Percentiles rank a stretch among this genome's conserved stretches.
Conservation (phyloP, 2,113 vertebrate genomes). For the Rostratula benghalensis region DNA sequence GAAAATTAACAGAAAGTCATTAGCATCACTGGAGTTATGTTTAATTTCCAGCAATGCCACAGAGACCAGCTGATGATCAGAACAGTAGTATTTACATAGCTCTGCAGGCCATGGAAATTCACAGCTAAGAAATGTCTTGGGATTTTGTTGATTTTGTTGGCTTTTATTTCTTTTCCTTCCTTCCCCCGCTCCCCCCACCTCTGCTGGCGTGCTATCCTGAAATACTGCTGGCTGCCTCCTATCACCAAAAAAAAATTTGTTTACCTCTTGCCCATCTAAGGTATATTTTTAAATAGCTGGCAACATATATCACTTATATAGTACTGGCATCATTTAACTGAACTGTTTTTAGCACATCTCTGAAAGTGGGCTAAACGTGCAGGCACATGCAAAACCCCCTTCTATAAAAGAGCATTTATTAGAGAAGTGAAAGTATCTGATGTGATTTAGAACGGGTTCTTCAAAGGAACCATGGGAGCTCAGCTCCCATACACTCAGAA, state of each 20-base stretch:
- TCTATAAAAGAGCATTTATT: not conserved
- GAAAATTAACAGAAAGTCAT: conserved; percentile 24
- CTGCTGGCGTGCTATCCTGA: not conserved
- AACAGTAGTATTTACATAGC: not conserved
- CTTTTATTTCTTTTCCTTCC: too few relatives aligned
- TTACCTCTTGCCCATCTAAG: not conserved
- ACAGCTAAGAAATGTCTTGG: not conserved
- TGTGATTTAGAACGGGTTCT: not conserved
- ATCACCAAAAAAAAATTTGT: not conserved
- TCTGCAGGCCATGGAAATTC: not conserved
- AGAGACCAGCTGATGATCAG: not conserved
- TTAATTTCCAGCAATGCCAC: not conserved
- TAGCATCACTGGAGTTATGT: not conserved
- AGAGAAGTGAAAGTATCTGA: not conserved
- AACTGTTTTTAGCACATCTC: not conserved
- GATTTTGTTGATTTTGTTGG: rapidly evolving
- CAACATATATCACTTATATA: not conserved
- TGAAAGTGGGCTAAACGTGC: not conserved
- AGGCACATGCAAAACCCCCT: not conserved
- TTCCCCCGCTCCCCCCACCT: too few relatives aligned
- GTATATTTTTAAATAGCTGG: not conserved
- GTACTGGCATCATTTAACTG: not conserved
- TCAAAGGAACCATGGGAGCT: not conserved
- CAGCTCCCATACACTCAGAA: not conserved
- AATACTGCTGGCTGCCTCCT: not conserved